Percentiles rank a stretch among this genome's conserved stretches.
phyloP scores from a whole-genome alignment of 2,797 vertebrate species.

The Artibeus lituratus region DNA sequence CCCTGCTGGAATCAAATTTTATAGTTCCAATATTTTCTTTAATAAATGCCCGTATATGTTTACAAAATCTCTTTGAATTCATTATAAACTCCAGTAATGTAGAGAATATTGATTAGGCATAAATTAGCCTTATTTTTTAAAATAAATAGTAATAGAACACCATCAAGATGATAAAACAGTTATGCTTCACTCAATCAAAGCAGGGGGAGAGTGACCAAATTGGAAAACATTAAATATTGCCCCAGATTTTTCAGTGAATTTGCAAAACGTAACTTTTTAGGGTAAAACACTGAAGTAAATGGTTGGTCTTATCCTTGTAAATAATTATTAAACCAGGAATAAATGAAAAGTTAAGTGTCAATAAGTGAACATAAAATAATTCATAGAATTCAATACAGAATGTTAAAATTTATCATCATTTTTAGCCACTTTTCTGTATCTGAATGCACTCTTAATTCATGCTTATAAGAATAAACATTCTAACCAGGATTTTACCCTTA shows the following conservation, averaged over 20 bases:
- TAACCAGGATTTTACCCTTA: background rate
- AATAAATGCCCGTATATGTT: background rate
- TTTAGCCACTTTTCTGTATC: background rate
- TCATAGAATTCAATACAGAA: background rate
- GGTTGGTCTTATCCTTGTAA: background rate
- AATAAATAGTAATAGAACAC: background rate
- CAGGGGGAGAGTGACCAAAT: background rate
- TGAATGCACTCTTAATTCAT: background rate
- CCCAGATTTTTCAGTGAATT: background rate
- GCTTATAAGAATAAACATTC: conserved; percentile 5
- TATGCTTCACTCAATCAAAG: background rate
- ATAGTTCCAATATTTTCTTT: background rate
- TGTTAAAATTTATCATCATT: background rate
- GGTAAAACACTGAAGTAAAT: background rate
- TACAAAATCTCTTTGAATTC: background rate
- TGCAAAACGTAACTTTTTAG: background rate
- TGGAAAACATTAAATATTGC: background rate
- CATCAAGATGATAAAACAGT: background rate
- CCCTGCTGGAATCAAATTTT: background rate
- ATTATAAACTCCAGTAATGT: background rate
- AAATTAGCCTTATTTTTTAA: background rate
- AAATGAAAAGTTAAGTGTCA: background rate
- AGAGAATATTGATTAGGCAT: background rate
- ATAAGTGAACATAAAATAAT: background rate
- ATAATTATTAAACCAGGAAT: background rate